These are phyloP conservation scores for Phalanger gymnotis DNA, from an alignment of 2,797 vertebrate species.

Conservation along the genomic window DNA sequence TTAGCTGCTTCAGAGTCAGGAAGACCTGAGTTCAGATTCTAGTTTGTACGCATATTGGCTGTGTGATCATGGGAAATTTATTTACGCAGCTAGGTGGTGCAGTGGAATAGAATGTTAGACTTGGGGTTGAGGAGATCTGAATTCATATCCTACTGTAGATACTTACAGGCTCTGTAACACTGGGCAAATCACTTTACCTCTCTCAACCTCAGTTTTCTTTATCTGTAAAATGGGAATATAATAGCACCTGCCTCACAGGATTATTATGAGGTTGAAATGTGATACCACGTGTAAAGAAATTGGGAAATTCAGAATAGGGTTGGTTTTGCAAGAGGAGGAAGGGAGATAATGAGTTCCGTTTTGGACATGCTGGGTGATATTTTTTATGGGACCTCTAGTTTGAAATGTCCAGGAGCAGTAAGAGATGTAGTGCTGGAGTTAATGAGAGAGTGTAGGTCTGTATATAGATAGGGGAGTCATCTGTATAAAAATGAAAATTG, in stretches of 20 bases:
- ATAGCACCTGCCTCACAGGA: background rate
- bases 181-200: background rate
- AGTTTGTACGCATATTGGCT: background rate
- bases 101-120: background rate
- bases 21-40: slow-evolving; percentile 12
- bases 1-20: background rate
- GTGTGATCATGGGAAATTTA: background rate
- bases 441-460: background rate
- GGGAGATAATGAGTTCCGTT: background rate
- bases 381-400: background rate
- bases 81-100: background rate
- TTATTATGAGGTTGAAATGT: background rate
- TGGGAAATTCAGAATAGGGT: background rate
- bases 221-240: background rate
- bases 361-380: background rate
- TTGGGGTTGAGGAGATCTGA: background rate
- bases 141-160: background rate
- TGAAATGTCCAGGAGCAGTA: background rate
- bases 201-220: background rate
- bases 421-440: background rate
- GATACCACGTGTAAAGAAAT: background rate
- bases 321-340: background rate
- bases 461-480: background rate
- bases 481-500: background rate
- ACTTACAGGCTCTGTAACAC: background rate